Conservation (phyloP, 2,113 vertebrate species). For the Saguinus imperator region DNA sequence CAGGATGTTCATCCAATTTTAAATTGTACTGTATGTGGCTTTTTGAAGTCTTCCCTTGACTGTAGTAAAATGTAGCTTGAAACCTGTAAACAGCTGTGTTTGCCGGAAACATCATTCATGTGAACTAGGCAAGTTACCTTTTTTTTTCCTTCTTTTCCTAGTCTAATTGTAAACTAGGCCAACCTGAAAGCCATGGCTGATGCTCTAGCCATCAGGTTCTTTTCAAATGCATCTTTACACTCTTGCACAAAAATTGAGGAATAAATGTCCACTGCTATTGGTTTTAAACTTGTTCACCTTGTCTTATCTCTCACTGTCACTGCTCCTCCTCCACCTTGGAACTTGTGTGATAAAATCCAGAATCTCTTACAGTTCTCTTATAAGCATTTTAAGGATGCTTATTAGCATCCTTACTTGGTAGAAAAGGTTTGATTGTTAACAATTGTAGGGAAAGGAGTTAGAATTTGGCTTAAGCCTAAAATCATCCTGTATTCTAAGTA, state of each 20-base stretch:
- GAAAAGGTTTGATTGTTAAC: slow-evolving; percentile 34
- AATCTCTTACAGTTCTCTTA: slow-evolving; percentile 20
- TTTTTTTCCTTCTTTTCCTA: slow-evolving; percentile 67
- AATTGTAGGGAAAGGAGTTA: slow-evolving; percentile 21
- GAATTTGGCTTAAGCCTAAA: slow-evolving; percentile 29
- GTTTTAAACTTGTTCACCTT: slow-evolving; percentile 83
- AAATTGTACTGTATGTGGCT: slow-evolving; percentile 85
- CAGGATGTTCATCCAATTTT: slow-evolving; percentile 83
- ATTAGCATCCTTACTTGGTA: slow-evolving; percentile 27
- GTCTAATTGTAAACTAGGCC: slow-evolving; percentile 83
- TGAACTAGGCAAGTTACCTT: slow-evolving; percentile 83
- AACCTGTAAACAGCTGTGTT: slow-evolving; percentile 84
- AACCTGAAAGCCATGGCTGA: slow-evolving; percentile 75
- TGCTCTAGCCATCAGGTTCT: slow-evolving; percentile 70
- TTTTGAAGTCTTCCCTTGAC: slow-evolving; percentile 85
- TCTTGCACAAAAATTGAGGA: slow-evolving; percentile 85
- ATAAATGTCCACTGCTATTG: slow-evolving; percentile 88
- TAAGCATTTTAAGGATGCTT: slow-evolving; percentile 12
- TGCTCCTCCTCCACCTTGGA: background rate
- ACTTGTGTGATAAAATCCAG: background rate
- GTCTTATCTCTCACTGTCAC: slow-evolving; percentile 82
- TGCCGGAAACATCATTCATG: slow-evolving; percentile 80
- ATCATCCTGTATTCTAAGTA: slow-evolving; percentile 13
- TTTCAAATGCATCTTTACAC: slow-evolving; percentile 83
- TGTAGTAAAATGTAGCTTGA: slow-evolving; percentile 84